A percentile compares a stretch with the other conserved stretches of the same genome.
phyloP scores from a whole-genome alignment of 1,140 invertebrate genomes.

The Physella acuta region DNA sequence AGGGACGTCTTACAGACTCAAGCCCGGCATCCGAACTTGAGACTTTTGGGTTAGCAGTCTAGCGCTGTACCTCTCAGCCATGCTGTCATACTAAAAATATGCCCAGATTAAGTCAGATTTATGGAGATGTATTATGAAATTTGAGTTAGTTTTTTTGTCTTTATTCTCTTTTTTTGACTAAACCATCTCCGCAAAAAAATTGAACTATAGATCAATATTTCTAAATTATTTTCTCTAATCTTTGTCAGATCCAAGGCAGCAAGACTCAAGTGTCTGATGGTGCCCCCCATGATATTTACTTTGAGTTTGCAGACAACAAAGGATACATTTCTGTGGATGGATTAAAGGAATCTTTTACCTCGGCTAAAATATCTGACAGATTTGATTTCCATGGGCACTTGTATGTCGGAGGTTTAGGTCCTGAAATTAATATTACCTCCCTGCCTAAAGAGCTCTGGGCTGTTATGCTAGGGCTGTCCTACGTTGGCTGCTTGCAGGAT shows the following conservation, averaged over 20 bases:
- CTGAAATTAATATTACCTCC: constrained; percentile 60
- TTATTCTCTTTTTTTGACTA: too few species aligned
- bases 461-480: constrained; percentile 83
- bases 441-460: constrained; percentile 89
- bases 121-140: too few species aligned
- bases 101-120: too few species aligned
- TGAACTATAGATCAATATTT: too few species aligned
- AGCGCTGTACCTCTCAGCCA: too few species aligned
- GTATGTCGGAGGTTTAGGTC: constrained; percentile 76
- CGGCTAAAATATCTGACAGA: constrained; percentile 67
- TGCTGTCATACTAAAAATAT: too few species aligned
- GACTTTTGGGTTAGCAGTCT: too few species aligned
- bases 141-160: too few species aligned
- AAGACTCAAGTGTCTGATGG: constrained; percentile 76
- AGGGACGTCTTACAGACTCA: too few species aligned
- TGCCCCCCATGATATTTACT: constrained; percentile 81
- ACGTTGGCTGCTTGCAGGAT: constrained; percentile 92
- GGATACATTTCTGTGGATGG: constrained; percentile 89
- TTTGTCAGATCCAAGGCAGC: constrained; percentile 68
- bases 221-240: too few species aligned
- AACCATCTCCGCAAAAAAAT: too few species aligned
- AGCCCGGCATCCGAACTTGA: too few species aligned
- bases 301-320: constrained; percentile 65
- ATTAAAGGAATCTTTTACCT: constrained; percentile 84
- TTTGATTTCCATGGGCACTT: constrained; percentile 82